Conservation (phyloP, 1,140 invertebrate genomes). For the Eciton burchellii region DNA sequence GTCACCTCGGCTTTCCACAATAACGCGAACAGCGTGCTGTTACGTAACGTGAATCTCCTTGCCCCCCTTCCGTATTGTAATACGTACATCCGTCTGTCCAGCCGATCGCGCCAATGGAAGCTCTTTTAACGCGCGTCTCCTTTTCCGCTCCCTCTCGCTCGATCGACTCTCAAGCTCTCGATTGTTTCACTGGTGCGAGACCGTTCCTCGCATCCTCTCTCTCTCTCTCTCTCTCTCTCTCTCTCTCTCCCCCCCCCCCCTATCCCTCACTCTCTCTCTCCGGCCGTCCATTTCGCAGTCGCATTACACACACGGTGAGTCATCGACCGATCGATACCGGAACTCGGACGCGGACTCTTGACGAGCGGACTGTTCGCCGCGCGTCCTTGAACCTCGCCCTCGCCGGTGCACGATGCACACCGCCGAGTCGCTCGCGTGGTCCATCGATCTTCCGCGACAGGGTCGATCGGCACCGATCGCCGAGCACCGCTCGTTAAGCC, state of each 20-base stretch:
- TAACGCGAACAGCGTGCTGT: slow-evolving; percentile 41
- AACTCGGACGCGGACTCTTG: slow-evolving; percentile 61
- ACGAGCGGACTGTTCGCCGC: slow-evolving; percentile 31
- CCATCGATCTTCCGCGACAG: slow-evolving; percentile 73
- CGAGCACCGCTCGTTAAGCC: slow-evolving; percentile 63
- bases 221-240: slow-evolving; percentile 29
- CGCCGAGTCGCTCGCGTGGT: slow-evolving; percentile 62
- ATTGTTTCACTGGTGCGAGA: too few species aligned
- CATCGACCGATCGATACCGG: slow-evolving; percentile 69
- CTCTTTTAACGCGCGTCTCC: slow-evolving; percentile 42
- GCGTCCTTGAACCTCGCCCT: slow-evolving; percentile 74
- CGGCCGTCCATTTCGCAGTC: slow-evolving; percentile 65
- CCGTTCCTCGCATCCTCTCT: background rate
- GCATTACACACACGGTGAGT: slow-evolving; percentile 50
- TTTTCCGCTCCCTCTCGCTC: too few species aligned
- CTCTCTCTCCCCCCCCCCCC: slow-evolving; percentile 7
- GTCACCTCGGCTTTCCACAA: slow-evolving; percentile 24
- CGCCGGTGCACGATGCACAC: slow-evolving; percentile 70
- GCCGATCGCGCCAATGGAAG: slow-evolving; percentile 8
- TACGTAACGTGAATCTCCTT: slow-evolving; percentile 41
- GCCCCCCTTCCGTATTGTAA: slow-evolving; percentile 15
- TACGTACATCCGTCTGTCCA: too few species aligned
- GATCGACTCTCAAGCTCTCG: too few species aligned
- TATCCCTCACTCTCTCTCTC: too few species aligned
- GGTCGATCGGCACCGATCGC: slow-evolving; percentile 72